Conservation (phyloP, 2,797 vertebrate species). For the Clangula hyemalis region DNA sequence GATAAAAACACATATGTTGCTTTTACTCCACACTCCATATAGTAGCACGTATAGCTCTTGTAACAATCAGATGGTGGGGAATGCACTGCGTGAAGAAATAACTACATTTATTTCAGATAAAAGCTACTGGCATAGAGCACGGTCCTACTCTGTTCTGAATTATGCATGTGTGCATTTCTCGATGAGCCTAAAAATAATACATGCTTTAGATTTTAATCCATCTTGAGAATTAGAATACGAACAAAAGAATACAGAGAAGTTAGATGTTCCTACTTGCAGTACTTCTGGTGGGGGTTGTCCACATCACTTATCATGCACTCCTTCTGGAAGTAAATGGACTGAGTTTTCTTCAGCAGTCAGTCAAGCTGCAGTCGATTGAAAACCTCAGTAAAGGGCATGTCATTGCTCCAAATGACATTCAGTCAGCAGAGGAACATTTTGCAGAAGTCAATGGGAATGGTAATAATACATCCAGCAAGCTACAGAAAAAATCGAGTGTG, state of each 20-base stretch:
- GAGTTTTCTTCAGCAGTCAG: background rate
- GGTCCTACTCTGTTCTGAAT: slow-evolving; percentile 19
- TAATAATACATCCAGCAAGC: background rate
- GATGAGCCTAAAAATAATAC: slow-evolving; percentile 45
- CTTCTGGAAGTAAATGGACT: background rate
- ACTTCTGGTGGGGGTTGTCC: background rate
- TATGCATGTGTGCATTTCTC: slow-evolving; percentile 33
- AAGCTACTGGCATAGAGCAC: background rate
- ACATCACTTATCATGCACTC: background rate
- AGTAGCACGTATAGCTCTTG: background rate
- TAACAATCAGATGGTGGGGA: background rate
- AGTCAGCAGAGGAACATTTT: background rate
- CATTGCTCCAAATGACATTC: background rate
- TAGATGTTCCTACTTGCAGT: background rate
- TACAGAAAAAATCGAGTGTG: background rate
- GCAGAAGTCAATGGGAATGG: background rate
- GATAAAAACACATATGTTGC: background rate
- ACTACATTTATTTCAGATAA: background rate
- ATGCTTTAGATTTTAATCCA: background rate
- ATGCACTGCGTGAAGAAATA: background rate
- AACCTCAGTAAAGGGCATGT: background rate
- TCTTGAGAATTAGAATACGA: slow-evolving; percentile 9
- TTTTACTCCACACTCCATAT: background rate
- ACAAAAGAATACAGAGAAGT: background rate
- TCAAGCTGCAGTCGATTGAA: background rate